phyloP scores from a whole-genome alignment of 2,888 invertebrate genomes.

The Pachliopta kotzebuea region DNA sequence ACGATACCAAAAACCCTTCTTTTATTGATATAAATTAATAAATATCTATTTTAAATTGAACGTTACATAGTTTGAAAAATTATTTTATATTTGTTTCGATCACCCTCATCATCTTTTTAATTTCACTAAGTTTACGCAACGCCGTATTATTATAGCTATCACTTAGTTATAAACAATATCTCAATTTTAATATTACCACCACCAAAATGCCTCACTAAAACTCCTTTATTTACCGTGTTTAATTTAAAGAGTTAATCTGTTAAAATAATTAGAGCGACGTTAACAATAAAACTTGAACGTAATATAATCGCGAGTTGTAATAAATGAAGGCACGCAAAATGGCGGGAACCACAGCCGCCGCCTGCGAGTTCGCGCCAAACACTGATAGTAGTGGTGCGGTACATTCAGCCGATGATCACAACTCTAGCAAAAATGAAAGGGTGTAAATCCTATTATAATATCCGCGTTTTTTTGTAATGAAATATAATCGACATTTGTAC shows the following conservation, averaged over 20 bases:
- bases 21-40: too few species aligned
- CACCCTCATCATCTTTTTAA: too few species aligned
- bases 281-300: neutral
- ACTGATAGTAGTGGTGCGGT: slow-evolving; percentile 36
- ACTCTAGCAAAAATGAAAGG: slow-evolving; percentile 3
- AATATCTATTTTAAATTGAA: neutral
- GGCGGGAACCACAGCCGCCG: slow-evolving; percentile 45
- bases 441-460: neutral
- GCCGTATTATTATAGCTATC: neutral
- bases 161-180: neutral
- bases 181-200: neutral
- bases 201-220: neutral
- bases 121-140: neutral
- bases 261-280: slow-evolving; percentile 52
- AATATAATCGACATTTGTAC: neutral
- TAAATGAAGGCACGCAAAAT: slow-evolving; percentile 36
- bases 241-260: slow-evolving; percentile 58
- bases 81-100: neutral
- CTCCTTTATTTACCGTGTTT: slow-evolving; percentile 52
- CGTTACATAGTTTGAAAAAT: neutral
- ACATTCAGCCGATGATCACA: neutral
- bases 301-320: slow-evolving; percentile 44
- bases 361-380: slow-evolving; percentile 50
- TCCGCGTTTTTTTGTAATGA: neutral
- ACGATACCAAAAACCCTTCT: too few species aligned